Conservation (phyloP, 2,113 vertebrate genomes). For the Pelusios castaneus region DNA sequence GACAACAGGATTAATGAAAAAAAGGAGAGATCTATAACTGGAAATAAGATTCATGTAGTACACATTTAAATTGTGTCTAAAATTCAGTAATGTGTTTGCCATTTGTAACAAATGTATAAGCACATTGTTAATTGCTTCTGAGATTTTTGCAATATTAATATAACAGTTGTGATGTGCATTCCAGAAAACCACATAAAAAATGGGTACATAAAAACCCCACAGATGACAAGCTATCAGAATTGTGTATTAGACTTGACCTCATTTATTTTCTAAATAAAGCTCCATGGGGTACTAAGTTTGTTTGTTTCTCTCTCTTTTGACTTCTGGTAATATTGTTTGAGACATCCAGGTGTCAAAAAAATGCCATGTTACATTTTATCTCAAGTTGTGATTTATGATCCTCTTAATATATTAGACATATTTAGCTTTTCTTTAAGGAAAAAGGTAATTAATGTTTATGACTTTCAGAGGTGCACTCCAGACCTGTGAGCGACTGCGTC, state of each 20-base stretch:
- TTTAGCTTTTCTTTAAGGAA: neutral
- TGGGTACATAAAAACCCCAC: neutral
- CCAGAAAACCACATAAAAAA: neutral
- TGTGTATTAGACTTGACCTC: neutral
- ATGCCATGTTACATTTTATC: neutral
- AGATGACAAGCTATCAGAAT: neutral
- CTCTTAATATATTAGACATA: neutral
- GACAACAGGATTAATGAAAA: neutral
- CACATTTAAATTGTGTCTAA: constrained; percentile 22
- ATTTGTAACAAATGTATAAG: neutral
- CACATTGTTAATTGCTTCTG: neutral
- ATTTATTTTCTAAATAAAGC: neutral
- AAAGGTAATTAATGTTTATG: neutral
- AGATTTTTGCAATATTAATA: constrained; percentile 25
- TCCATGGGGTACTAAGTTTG: neutral
- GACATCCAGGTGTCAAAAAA: neutral
- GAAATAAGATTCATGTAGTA: constrained; percentile 7
- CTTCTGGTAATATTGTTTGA: neutral
- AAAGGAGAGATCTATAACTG: constrained; percentile 2
- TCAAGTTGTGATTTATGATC: neutral
- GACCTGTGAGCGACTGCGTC: neutral
- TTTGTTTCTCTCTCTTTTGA: neutral
- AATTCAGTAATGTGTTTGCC: neutral
- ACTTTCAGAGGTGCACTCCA: neutral
- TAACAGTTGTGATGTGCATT: neutral